These are phyloP conservation scores for Dicrurus megarhynchus DNA, from an alignment of 2,113 vertebrate species.

Conservation along the genomic window DNA sequence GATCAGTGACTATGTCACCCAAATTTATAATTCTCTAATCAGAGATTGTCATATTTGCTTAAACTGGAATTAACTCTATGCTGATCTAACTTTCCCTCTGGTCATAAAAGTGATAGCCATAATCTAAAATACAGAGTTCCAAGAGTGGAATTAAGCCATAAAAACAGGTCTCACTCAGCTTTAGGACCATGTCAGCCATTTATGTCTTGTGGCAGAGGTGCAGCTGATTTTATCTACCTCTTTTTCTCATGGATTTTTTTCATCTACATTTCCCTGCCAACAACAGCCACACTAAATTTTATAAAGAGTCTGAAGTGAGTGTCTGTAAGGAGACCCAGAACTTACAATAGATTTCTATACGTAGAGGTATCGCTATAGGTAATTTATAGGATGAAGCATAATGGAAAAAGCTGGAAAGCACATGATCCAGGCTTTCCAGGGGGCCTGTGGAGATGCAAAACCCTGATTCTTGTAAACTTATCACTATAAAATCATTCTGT, in stretches of 20 bases:
- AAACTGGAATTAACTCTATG: not conserved
- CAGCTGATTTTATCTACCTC: not conserved
- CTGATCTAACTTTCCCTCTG: not conserved
- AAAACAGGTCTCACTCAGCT: not conserved
- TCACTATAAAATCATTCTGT: not conserved
- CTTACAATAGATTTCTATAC: not conserved
- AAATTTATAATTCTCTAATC: not conserved
- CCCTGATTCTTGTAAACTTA: not conserved
- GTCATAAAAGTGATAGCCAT: not conserved
- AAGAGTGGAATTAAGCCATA: not conserved
- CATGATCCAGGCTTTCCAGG: not conserved
- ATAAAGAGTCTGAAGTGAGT: not conserved
- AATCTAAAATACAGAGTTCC: not conserved
- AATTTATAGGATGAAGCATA: not conserved
- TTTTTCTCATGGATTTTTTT: not conserved
- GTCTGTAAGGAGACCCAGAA: not conserved
- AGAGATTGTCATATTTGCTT: not conserved
- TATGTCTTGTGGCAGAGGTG: not conserved
- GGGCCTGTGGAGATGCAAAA: not conserved
- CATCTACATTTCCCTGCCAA: not conserved
- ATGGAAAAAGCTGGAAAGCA: not conserved
- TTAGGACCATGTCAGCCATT: not conserved
- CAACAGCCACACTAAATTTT: not conserved
- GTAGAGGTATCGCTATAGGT: accelerated
- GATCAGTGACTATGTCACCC: not conserved